These are phyloP conservation scores for Neoniphon sammara DNA, from an alignment of 2,797 vertebrate species.

Conservation along the genomic window DNA sequence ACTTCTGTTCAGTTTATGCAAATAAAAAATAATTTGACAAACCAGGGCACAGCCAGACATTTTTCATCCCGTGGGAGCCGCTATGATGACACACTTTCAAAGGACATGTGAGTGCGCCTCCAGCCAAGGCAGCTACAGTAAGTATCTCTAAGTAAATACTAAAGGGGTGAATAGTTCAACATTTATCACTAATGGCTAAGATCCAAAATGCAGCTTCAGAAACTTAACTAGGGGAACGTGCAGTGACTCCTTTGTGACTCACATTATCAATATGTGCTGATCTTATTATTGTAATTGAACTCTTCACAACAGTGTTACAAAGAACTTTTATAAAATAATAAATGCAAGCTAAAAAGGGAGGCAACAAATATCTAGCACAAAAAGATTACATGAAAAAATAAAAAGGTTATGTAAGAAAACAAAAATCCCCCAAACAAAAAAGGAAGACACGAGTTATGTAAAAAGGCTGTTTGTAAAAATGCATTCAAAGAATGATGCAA, in stretches of 20 bases:
- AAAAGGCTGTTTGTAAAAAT: conserved; percentile 9
- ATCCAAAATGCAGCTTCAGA: not conserved
- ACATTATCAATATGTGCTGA: not conserved
- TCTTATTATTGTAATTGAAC: not conserved
- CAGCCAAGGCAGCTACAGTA: not conserved
- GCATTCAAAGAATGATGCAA: conserved; percentile 26
- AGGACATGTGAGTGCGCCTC: too few relatives aligned
- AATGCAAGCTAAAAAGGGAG: not conserved
- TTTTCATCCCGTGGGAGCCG: conserved; percentile 7
- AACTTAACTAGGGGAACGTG: not conserved
- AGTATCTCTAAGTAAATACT: conserved; percentile 9
- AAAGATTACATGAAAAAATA: not conserved
- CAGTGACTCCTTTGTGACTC: not conserved
- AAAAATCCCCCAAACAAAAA: not conserved
- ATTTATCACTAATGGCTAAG: not conserved
- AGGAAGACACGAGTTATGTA: conserved; percentile 19
- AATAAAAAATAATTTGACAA: not conserved
- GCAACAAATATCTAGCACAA: not conserved
- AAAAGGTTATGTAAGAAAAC: conserved; percentile 37
- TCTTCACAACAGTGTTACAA: not conserved
- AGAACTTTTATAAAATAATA: not conserved
- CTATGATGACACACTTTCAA: not conserved
- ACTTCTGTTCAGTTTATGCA: too few relatives aligned
- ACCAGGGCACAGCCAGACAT: not conserved
- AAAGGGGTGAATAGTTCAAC: not conserved